A percentile compares a stretch with the other conserved stretches of the same genome.
Conservation (phyloP, 2,888 invertebrate genomes). For the Ophion ellenae region DNA sequence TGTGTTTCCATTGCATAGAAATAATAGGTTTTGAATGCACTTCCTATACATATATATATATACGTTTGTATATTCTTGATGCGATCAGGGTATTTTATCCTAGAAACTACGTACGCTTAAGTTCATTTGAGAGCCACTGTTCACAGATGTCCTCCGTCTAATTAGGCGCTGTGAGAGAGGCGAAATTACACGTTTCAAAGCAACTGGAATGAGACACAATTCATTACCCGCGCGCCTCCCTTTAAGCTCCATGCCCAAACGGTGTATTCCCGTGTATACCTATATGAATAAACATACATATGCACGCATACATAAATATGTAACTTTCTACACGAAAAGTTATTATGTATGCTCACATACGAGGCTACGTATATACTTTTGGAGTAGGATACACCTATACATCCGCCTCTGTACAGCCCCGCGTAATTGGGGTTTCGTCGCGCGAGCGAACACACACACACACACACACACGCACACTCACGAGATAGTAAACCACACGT, state of each 20-base stretch:
- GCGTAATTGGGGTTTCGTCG: conserved; percentile 63
- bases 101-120: neutral
- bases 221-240: conserved; percentile 77
- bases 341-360: neutral
- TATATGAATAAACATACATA: neutral
- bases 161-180: conserved; percentile 76
- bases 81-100: neutral
- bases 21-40: no score
- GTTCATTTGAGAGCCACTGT: conserved; percentile 73
- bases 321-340: conserved; percentile 37
- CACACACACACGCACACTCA: neutral
- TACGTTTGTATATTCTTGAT: neutral
- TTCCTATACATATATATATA: neutral
- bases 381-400: conserved; percentile 9
- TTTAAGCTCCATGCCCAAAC: conserved; percentile 73
- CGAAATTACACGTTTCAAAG: conserved; percentile 81
- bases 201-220: conserved; percentile 81
- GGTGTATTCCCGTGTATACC: conserved; percentile 27
- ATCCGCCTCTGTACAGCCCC: conserved; percentile 21
- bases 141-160: conserved; percentile 81
- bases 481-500: neutral
- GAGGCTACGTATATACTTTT: neutral
- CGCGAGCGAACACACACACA: conserved; percentile 41
- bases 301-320: neutral
- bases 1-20: no score